Evolutionary conservation across 2,888 invertebrate genomes (phyloP), one percentile per base, ranked within the genome.

Genomic region (Acleris holmiana): DNA sequence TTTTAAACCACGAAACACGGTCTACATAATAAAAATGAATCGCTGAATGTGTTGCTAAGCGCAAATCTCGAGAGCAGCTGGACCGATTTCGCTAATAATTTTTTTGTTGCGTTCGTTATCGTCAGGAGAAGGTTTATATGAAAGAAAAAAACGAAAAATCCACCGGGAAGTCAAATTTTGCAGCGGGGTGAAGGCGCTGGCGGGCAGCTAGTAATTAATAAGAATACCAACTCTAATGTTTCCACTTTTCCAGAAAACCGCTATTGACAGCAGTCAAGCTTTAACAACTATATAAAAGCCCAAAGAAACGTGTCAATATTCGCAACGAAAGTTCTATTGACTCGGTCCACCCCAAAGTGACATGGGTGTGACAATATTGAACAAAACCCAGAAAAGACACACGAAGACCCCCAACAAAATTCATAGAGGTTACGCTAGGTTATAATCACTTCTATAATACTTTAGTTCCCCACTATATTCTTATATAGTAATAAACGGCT

Each of bases 401-500:
- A 40, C 15, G 19, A 53, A 40, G 0, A n/a, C 17, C 35, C 35
- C 4, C 13, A 10, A 35, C 35, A 35, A 44, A 44, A 1, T n/a
- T 7, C n/a, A 44, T 44, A 44, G 4, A n/a, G 2, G 13, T 44
- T 18, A n/a, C n/a, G n/a, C n/a, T n/a, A 21, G 19, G 40, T 53
- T 40, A 40, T 40, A 53, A 40, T 53, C 17, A 40, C 19, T 53
- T 40, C 19, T 15, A 53, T 40, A 40, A 40, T 19, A 19, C 40
- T 40, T 19, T 35, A 40, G 55, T 49, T 46, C 56, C n/a, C 17
- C 35, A 35, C 65, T 60, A 50, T 65, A 60, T 60, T 55, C 59
- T 65, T 49, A 7, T 54, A 46, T n/a, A 15, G n/a, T 41, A n/a
- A 64, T 64, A 65, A 65, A 65, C 54, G 49, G 49, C 60, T 55